Evolutionary conservation across 2,797 vertebrate genomes (phyloP), one percentile per base, ranked within the genome.

Genomic region (Alauda arvensis): DNA sequence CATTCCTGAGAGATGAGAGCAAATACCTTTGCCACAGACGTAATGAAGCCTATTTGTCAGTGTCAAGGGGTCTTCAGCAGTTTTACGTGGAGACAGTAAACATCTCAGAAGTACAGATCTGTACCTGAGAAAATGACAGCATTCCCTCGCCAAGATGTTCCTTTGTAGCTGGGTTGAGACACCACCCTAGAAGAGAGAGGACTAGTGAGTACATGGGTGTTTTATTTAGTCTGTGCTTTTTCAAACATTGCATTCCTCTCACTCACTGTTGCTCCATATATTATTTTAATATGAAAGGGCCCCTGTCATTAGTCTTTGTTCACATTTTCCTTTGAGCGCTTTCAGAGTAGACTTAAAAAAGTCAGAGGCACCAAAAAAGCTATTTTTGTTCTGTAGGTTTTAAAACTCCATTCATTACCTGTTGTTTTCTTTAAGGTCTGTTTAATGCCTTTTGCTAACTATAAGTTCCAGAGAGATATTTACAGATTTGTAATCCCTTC

Each of bases 211-310:
- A 94, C 90, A 69, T 45, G 61, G 79, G 88, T 93, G 89, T 96
- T 96, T 95, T 95, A 95, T 96, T 97, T 97, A 96, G 92, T 88
- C 62, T 88, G 56, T 92, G 82, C 89, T 94, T 95, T 96, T 96
- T 93, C 93, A 95, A 92, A 93, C 86, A 89, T 67, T 93, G 70
- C 96, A 96, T 97, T 97, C 96, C 94, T 96, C 89, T 83, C 79
- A 37, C 43, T 89, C 92, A 77, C 70, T 83, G 51, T 94, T 94
- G 90, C 95, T 94, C 90, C 92, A 89, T 95, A 89, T 91, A 89
- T 96, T 96, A 96, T 96, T 97, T 96, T 96, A 93, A 96, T 96
- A 94, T 91, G 93, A 96, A 96, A 96, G 88, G 88, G 93, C 91
- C 88, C 90, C 93, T 96, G 96, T 95, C 95, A 95, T 95, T 96